Percentiles rank a stretch among this genome's conserved stretches.
phyloP scores from a whole-genome alignment of 2,113 vertebrate species.

The Copsychus sechellarum region DNA sequence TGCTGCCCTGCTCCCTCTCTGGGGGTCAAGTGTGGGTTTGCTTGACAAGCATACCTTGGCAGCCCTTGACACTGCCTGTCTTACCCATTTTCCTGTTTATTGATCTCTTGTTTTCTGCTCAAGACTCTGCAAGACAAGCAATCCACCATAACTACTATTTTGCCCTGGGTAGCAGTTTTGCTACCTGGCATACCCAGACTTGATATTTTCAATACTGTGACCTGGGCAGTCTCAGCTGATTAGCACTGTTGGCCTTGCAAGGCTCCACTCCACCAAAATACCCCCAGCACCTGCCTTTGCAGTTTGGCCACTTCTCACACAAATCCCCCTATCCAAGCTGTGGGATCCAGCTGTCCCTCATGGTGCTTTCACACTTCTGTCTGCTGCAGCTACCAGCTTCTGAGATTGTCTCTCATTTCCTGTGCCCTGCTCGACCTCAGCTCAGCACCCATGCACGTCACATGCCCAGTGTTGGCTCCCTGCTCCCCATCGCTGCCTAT shows the following conservation, averaged over 20 bases:
- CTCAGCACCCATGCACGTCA: accelerated
- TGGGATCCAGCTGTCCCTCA: accelerated
- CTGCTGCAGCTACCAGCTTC: accelerated
- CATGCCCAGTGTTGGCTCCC: not conserved
- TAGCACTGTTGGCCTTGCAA: not conserved
- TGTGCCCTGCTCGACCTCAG: not conserved
- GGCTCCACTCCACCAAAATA: not conserved
- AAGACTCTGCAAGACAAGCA: not conserved
- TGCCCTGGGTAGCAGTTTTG: not conserved
- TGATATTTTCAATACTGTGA: accelerated
- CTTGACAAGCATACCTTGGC: not conserved
- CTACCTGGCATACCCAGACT: not conserved
- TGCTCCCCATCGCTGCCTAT: not conserved
- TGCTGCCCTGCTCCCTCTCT: not conserved
- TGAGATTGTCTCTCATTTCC: accelerated
- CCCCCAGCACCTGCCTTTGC: not conserved
- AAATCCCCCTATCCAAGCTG: not conserved
- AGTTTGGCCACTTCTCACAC: not conserved
- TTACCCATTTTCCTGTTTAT: not conserved
- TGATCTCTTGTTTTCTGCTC: not conserved
- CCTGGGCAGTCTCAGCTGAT: not conserved
- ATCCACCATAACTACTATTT: not conserved
- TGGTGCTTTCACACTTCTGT: not conserved
- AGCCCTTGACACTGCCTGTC: not conserved
- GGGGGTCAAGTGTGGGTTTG: not conserved